Conservation (phyloP, 2,888 invertebrate genomes). For the Subacronicta megacephala region DNA sequence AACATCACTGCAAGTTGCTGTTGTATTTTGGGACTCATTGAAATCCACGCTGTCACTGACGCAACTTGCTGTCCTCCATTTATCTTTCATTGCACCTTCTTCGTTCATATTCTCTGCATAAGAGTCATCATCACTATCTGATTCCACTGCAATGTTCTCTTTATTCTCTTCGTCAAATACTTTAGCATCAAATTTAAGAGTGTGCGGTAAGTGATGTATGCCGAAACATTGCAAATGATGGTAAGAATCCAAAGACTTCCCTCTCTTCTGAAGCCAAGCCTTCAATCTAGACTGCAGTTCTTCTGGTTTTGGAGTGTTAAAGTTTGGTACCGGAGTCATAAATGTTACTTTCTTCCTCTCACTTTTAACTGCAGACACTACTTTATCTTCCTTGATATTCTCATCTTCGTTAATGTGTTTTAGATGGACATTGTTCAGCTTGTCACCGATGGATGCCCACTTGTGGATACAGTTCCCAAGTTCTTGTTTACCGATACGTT, state of each 20-base stretch:
- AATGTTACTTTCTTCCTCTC: constrained; percentile 83
- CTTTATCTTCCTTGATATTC: constrained; percentile 63
- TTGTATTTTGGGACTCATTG: constrained; percentile 72
- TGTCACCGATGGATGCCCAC: constrained; percentile 82
- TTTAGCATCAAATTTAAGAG: constrained; percentile 43
- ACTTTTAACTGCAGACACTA: constrained; percentile 79
- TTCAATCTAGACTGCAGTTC: constrained; percentile 82
- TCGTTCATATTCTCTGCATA: constrained; percentile 76
- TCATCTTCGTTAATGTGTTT: constrained; percentile 75
- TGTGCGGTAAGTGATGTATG: constrained; percentile 67
- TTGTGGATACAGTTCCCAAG: constrained; percentile 78
- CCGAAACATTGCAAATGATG: constrained; percentile 89
- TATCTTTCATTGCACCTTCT: constrained; percentile 51
- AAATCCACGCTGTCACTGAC: constrained; percentile 71
- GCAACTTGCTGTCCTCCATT: constrained; percentile 75
- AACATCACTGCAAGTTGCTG: constrained; percentile 63
- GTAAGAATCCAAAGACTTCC: constrained; percentile 83
- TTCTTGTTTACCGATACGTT: constrained; percentile 75
- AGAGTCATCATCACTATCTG: constrained; percentile 81
- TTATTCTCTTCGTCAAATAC: constrained; percentile 84
- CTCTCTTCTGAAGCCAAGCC: constrained; percentile 86
- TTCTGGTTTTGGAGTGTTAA: constrained; percentile 78
- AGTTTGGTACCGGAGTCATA: constrained; percentile 73
- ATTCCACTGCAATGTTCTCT: constrained; percentile 83
- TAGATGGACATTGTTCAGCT: constrained; percentile 71